A percentile compares a stretch with the other conserved stretches of the same genome.
Evolutionary conservation across 1,140 invertebrate genomes (phyloP).

Genomic region (Drosophila persimilis): DNA sequence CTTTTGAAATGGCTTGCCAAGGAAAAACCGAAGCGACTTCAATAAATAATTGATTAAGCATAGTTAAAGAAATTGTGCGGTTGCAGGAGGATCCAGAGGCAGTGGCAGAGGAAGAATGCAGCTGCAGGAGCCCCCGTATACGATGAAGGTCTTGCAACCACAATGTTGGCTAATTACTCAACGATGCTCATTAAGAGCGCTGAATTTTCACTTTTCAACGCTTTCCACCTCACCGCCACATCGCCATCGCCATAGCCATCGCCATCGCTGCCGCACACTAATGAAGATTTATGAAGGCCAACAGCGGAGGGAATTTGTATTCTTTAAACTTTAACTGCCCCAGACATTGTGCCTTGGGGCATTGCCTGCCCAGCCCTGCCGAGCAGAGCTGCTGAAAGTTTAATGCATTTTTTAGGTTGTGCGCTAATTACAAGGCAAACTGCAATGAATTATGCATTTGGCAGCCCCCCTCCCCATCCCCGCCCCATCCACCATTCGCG

Average conservation of each 20-base stretch:
- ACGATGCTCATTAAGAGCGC: conserved; percentile 76
- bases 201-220: conserved; percentile 80
- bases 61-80: conserved; percentile 53
- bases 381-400: conserved; percentile 61
- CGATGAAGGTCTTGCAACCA: conserved; percentile 48
- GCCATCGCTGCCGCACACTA: conserved; percentile 33
- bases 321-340: conserved; percentile 57
- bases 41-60: conserved; percentile 77
- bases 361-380: background rate
- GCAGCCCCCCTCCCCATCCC: conserved; percentile 32
- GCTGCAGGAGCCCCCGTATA: background rate
- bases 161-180: conserved; percentile 80
- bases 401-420: conserved; percentile 74
- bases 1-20: conserved; percentile 33
- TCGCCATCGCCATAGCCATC: conserved; percentile 4
- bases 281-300: conserved; percentile 78
- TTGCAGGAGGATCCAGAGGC: conserved; percentile 3
- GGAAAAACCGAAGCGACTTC: conserved; percentile 55
- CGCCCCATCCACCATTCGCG: no score
- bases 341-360: conserved; percentile 43
- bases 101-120: conserved; percentile 3
- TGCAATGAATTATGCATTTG: conserved; percentile 77
- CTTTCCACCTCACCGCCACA: conserved; percentile 57
- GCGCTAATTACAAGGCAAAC: conserved; percentile 72
- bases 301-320: conserved; percentile 43